phyloP scores from a whole-genome alignment of 2,888 invertebrate genomes.

The Chouioia cunea region DNA sequence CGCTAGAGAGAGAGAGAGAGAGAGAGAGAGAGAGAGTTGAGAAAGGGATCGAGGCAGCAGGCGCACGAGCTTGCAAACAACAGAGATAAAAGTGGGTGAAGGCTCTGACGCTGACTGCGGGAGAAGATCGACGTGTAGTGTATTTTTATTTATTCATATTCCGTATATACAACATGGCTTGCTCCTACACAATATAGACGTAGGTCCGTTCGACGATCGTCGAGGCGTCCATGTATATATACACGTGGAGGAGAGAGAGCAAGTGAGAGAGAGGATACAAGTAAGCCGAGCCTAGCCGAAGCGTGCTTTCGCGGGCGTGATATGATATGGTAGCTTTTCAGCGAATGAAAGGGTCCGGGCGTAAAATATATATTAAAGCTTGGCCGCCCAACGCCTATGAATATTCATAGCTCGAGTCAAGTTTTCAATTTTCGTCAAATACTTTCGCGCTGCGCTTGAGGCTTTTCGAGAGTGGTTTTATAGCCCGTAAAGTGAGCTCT shows the following conservation, averaged over 20 bases:
- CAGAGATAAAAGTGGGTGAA: conserved; percentile 32
- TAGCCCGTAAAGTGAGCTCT: conserved; percentile 59
- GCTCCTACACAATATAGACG: too few relatives aligned
- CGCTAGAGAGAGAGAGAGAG: conserved; percentile 35
- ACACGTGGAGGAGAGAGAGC: not conserved
- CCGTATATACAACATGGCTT: conserved; percentile 59
- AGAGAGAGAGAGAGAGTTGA: too few relatives aligned
- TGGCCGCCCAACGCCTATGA: conserved; percentile 55
- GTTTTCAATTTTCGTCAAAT: conserved; percentile 66
- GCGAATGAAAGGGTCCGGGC: conserved; percentile 53
- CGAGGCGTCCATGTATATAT: too few relatives aligned
- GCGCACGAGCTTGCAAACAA: too few relatives aligned
- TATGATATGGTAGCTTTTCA: too few relatives aligned
- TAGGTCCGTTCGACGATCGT: too few relatives aligned
- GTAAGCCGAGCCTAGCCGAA: not conserved
- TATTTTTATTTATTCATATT: conserved; percentile 61
- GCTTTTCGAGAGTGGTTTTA: conserved; percentile 63
- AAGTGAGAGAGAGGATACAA: not conserved
- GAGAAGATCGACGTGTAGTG: conserved; percentile 36
- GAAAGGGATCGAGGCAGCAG: conserved; percentile 21
- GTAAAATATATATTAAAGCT: conserved; percentile 65
- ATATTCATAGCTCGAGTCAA: conserved; percentile 63
- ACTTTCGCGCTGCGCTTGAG: conserved; percentile 56
- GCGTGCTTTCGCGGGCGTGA: conserved; percentile 50
- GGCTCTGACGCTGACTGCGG: conserved; percentile 27